These are phyloP conservation scores for Corythornis madagascariensis DNA, from an alignment of 2,113 vertebrate species.

Conservation along the genomic window DNA sequence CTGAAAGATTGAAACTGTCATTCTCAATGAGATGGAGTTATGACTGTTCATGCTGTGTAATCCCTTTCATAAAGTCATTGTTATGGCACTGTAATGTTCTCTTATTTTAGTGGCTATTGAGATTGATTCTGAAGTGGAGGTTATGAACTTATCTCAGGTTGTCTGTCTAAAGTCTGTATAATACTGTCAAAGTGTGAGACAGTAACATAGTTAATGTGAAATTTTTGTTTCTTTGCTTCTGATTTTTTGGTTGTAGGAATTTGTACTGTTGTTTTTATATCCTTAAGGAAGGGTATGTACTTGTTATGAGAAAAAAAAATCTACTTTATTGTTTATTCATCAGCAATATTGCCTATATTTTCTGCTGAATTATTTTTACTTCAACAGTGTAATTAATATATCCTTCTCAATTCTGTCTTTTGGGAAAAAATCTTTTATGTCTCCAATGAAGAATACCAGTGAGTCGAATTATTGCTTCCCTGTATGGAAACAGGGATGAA, in stretches of 20 bases:
- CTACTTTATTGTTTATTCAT: neutral
- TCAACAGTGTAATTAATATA: neutral
- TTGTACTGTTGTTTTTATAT: neutral
- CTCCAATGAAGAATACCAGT: neutral
- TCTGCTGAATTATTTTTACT: conserved; percentile 7
- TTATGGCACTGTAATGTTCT: neutral
- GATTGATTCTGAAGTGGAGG: neutral
- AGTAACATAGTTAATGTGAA: neutral
- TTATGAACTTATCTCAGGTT: conserved; percentile 2
- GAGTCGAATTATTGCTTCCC: neutral
- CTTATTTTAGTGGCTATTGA: neutral
- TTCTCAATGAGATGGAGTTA: neutral
- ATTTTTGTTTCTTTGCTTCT: neutral
- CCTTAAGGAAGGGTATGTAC: neutral
- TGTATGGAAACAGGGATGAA: neutral
- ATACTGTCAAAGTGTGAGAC: neutral
- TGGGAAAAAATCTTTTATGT: neutral
- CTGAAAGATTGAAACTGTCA: neutral
- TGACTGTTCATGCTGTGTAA: neutral
- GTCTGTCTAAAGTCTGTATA: neutral
- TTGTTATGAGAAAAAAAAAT: neutral
- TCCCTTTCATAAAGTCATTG: neutral
- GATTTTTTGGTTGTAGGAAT: neutral
- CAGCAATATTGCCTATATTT: neutral
- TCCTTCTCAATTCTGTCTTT: neutral